Conservation (phyloP, 2,888 invertebrate genomes). For the Biston stratarius region DNA sequence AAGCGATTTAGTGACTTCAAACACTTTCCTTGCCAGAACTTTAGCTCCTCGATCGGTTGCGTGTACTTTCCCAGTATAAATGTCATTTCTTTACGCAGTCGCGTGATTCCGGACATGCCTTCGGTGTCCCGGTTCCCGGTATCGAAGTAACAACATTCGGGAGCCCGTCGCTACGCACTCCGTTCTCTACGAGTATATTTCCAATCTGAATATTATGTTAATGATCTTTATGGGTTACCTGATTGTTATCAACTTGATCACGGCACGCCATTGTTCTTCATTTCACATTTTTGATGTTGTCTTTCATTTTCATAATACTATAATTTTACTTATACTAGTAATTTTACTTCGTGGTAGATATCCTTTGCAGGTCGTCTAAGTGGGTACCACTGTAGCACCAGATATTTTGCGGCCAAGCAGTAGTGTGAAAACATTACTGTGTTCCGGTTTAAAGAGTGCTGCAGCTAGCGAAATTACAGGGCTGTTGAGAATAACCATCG, state of each 20-base stretch:
- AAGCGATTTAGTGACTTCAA: neutral
- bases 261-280: slow-evolving; percentile 26
- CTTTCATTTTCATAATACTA: slow-evolving; percentile 14
- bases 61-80: slow-evolving; percentile 7
- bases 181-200: slow-evolving; percentile 16
- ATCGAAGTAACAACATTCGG: slow-evolving; percentile 29
- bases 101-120: slow-evolving; percentile 2
- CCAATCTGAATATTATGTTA: slow-evolving; percentile 36
- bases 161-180: slow-evolving; percentile 23
- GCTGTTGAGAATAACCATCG: too few relatives aligned
- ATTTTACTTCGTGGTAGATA: neutral
- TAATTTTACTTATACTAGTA: neutral
- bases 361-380: too few relatives aligned
- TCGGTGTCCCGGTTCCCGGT: slow-evolving; percentile 29
- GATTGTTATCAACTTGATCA: slow-evolving; percentile 26
- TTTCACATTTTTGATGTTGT: slow-evolving; percentile 22
- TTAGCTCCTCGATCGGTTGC: slow-evolving; percentile 2
- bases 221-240: slow-evolving; percentile 34
- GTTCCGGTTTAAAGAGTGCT: too few relatives aligned
- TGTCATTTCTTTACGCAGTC: slow-evolving; percentile 6
- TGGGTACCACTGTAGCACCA: too few relatives aligned
- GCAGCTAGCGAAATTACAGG: too few relatives aligned
- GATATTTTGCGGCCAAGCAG: too few relatives aligned
- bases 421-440: too few relatives aligned
- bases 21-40: neutral